Base-by-base conservation (phyloP, 2,888 invertebrate species). In the Lepidochrysops patricia region DNA sequence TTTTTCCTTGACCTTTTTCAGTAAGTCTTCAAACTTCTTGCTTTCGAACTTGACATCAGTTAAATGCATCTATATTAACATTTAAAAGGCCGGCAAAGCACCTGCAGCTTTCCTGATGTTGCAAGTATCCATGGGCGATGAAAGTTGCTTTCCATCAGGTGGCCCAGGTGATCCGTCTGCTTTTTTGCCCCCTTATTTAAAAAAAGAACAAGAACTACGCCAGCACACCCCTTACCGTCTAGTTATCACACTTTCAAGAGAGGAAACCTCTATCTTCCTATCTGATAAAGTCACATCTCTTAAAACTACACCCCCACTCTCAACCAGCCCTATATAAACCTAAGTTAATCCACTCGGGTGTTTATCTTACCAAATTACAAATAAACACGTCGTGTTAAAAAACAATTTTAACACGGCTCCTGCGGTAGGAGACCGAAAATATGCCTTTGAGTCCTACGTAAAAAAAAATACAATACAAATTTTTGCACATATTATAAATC, bases 321-420 rank as follows among this genome's bases (percentile, higher is more conserved):
- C 7, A 19, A 29, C n/a, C 26, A 13, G 52, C 29, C 19, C 29
- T 54, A 54, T 29, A 54, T 19, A 32, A 54, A 19, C 19, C 13
- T 54, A 54, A 9, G n/a, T 34, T n/a, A 2, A 54, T 37, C 37
- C 54, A 32, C 54, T 25, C 29, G 23, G 29, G 26, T 52, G 26
- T 52, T 23, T 15, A 29, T 9, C 29, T 13, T 15, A 54, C 54
- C 32, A 54, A 54, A 32, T 54, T 23, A 29, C 54, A 54, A 54
- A 54, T 54, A 19, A 54, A 54, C 15, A 26, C 26, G 34, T n/a
- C 34, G 54, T 54, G 32, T 54, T 27, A 54, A 29, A 29, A 54
- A 29, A 29, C 54, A 0, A 19, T 43, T 43, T 43, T 29, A 29
- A 52, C 26, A 52, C 52, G 15, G 15, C 3, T 27, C 7, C 27